Evolutionary conservation across 2,797 vertebrate species (phyloP).

Genomic region (Sebastes itinus): DNA sequence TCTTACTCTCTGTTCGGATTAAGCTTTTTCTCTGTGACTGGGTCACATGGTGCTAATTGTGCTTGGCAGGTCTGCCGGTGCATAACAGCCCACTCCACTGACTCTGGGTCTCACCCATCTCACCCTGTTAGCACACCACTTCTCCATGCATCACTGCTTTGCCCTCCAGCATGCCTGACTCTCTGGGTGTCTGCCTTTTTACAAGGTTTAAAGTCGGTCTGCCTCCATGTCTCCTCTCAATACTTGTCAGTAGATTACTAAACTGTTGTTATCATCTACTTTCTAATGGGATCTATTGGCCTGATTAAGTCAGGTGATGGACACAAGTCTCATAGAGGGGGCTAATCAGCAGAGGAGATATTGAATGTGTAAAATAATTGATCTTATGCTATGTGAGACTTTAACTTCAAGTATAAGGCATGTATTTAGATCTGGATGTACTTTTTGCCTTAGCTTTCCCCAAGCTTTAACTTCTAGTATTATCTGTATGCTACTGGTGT

Average conservation of each 20-base stretch:
- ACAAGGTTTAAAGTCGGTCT: not conserved
- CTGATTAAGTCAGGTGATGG: not conserved
- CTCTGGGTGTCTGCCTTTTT: constrained; percentile 10
- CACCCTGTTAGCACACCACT: constrained; percentile 41
- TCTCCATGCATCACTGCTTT: constrained; percentile 14
- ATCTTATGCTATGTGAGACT: not conserved
- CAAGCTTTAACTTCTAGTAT: not conserved
- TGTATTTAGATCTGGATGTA: not conserved
- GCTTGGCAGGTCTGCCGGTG: constrained; percentile 74
- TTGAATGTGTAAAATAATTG: not conserved
- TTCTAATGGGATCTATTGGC: not conserved
- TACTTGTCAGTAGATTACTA: not conserved
- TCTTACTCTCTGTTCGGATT: constrained; percentile 29
- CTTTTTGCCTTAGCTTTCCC: not conserved
- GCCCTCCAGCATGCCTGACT: constrained; percentile 19
- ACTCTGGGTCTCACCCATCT: constrained; percentile 61
- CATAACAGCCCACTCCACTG: constrained; percentile 64
- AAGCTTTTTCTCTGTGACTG: constrained; percentile 43
- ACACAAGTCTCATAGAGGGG: not conserved
- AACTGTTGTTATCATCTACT: not conserved
- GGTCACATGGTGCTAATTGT: constrained; percentile 81
- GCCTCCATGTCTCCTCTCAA: not conserved
- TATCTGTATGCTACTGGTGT: not conserved
- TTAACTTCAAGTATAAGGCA: not conserved
- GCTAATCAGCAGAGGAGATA: not conserved